Percentiles rank a stretch among this genome's conserved stretches.
These are phyloP conservation scores for Diprion similis DNA, from an alignment of 1,140 invertebrate genomes.

Conservation along the genomic window DNA sequence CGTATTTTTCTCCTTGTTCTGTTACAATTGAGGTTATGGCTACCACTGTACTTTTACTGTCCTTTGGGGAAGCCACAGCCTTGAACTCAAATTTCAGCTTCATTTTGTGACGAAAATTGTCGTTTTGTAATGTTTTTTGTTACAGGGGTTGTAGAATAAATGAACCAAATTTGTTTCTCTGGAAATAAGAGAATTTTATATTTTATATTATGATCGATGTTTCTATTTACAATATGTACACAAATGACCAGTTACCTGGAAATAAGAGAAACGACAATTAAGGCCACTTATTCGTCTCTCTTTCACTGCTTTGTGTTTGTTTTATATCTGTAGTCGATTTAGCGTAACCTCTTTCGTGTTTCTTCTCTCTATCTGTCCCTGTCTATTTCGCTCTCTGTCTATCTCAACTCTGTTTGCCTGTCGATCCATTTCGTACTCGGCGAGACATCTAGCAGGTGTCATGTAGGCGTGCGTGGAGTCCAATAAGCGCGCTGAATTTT, in stretches of 20 bases:
- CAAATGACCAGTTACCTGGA: background rate
- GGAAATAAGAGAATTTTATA: background rate
- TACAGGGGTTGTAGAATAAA: background rate
- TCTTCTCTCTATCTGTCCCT: too few relatives aligned
- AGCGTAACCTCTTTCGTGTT: too few relatives aligned
- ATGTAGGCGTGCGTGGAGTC: too few relatives aligned
- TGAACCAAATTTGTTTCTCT: constrained; percentile 6
- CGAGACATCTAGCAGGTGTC: too few relatives aligned
- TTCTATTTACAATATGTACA: background rate
- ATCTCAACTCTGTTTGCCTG: too few relatives aligned
- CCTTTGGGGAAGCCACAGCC: background rate
- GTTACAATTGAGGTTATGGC: constrained; percentile 27
- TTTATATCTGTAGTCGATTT: too few relatives aligned
- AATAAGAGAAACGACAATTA: constrained; percentile 10
- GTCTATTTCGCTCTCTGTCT: too few relatives aligned
- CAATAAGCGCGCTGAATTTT: too few relatives aligned
- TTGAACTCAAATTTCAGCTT: constrained; percentile 2
- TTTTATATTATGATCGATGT: background rate
- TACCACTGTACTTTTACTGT: constrained; percentile 20
- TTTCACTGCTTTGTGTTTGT: too few relatives aligned
- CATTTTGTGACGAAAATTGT: constrained; percentile 5
- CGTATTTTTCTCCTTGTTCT: constrained; percentile 19
- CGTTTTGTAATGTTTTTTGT: background rate
- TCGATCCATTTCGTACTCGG: too few relatives aligned
- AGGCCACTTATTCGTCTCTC: background rate